Percentiles rank a stretch among this genome's conserved stretches.
These are phyloP conservation scores for Penaeus vannamei DNA, from an alignment of 1,140 invertebrate genomes.

Conservation along the genomic window DNA sequence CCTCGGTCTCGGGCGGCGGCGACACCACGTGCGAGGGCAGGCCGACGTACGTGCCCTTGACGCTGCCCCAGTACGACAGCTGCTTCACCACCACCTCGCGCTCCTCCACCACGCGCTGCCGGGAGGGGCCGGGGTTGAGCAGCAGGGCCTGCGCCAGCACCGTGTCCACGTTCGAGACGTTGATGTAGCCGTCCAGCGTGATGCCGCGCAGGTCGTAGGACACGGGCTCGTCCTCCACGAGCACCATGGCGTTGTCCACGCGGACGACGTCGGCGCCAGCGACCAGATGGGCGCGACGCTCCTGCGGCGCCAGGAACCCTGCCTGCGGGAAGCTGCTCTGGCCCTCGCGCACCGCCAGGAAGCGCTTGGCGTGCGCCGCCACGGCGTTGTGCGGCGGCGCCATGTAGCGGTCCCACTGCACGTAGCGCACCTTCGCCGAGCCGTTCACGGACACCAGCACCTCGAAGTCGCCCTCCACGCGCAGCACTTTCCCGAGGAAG, in stretches of 20 bases:
- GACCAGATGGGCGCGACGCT: slow-evolving; percentile 60
- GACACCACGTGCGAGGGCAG: slow-evolving; percentile 58
- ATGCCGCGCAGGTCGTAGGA: slow-evolving; percentile 65
- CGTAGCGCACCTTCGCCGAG: slow-evolving; percentile 56
- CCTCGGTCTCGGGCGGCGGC: slow-evolving; percentile 55
- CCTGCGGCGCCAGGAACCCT: slow-evolving; percentile 54
- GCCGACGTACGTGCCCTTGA: slow-evolving; percentile 65
- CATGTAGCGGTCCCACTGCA: slow-evolving; percentile 64
- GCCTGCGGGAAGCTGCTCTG: slow-evolving; percentile 58
- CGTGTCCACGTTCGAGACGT: slow-evolving; percentile 45
- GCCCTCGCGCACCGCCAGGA: slow-evolving; percentile 50
- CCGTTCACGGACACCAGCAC: slow-evolving; percentile 66
- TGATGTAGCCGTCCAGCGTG: slow-evolving; percentile 50
- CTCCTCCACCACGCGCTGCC: slow-evolving; percentile 63
- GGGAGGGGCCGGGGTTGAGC: slow-evolving; percentile 61
- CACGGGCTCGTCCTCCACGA: slow-evolving; percentile 66
- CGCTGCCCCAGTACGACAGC: slow-evolving; percentile 62
- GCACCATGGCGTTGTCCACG: slow-evolving; percentile 61
- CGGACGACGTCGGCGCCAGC: slow-evolving; percentile 38
- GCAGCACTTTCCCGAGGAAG: slow-evolving; percentile 56
- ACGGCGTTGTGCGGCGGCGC: slow-evolving; percentile 66
- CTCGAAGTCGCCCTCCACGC: slow-evolving; percentile 53
- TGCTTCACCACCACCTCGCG: slow-evolving; percentile 60
- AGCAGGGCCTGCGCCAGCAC: slow-evolving; percentile 49
- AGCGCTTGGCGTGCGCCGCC: slow-evolving; percentile 48